Percentiles rank a stretch among this genome's conserved stretches.
Evolutionary conservation across 2,888 invertebrate genomes (phyloP).

Genomic region (Drosophila phalerata): DNA sequence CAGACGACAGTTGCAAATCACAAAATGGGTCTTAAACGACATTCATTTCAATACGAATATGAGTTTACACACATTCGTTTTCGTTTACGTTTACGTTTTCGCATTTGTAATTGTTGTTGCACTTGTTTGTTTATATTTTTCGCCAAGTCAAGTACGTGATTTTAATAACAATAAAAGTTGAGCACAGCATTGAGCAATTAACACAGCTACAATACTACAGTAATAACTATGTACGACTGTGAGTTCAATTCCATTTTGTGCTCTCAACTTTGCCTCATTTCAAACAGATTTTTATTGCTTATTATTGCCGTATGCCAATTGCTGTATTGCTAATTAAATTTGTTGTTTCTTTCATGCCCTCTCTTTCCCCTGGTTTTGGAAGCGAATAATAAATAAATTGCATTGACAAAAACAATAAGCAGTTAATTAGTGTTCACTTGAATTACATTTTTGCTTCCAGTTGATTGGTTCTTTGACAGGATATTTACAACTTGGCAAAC

Average conservation of each 20-base stretch:
- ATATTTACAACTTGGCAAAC: constrained; percentile 3
- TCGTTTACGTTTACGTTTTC: not conserved
- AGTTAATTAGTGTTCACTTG: constrained; percentile 33
- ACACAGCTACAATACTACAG: constrained; percentile 34
- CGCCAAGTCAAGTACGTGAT: constrained; percentile 71
- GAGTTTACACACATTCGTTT: constrained; percentile 27
- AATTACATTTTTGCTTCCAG: constrained; percentile 10
- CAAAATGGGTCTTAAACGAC: constrained; percentile 49
- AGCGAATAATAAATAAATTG: constrained; percentile 21
- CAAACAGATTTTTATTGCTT: constrained; percentile 58
- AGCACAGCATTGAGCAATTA: constrained; percentile 74
- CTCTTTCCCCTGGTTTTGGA: not conserved
- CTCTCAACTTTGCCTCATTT: constrained; percentile 57
- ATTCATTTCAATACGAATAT: constrained; percentile 42
- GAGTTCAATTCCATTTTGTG: constrained; percentile 37
- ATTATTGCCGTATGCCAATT: constrained; percentile 46
- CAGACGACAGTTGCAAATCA: constrained; percentile 70
- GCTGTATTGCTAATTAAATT: constrained; percentile 71
- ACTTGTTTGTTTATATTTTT: constrained; percentile 33
- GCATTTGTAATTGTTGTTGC: constrained; percentile 32
- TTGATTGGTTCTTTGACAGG: constrained; percentile 13
- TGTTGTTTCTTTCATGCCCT: constrained; percentile 36
- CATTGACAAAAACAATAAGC: constrained; percentile 35
- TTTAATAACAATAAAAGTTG: constrained; percentile 78
- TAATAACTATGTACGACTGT: constrained; percentile 10